phyloP scores from a whole-genome alignment of 2,888 invertebrate species.

The Nudaria mundana region DNA sequence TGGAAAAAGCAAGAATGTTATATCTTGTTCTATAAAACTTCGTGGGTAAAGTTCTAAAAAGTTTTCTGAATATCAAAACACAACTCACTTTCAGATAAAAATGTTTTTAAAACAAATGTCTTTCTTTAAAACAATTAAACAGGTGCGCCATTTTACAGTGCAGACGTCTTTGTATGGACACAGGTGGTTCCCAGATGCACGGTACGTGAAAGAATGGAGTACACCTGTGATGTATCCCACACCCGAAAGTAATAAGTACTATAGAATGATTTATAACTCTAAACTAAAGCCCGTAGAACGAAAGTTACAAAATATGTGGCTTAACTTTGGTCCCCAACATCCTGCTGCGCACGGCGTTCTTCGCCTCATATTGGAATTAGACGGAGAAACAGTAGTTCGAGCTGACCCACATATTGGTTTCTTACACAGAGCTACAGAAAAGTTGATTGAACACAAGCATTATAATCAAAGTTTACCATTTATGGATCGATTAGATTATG shows the following conservation, averaged over 20 bases:
- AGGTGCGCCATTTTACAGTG: constrained; percentile 37
- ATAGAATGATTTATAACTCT: constrained; percentile 54
- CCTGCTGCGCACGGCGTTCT: constrained; percentile 96
- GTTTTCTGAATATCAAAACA: too few species aligned
- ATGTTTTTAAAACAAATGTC: constrained; percentile 10
- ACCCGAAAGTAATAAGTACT: constrained; percentile 58
- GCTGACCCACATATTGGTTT: constrained; percentile 94
- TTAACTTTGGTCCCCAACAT: constrained; percentile 95
- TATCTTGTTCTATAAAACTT: too few species aligned
- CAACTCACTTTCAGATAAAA: too few species aligned
- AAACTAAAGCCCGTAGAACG: constrained; percentile 75
- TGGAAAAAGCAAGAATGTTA: too few species aligned
- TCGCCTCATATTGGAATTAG: constrained; percentile 88
- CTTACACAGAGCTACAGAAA: constrained; percentile 93
- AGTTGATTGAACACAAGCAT: constrained; percentile 94
- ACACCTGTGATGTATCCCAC: constrained; percentile 82
- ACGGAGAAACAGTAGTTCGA: constrained; percentile 89
- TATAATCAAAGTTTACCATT: constrained; percentile 92
- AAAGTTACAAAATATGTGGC: constrained; percentile 82
- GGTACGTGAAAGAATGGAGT: constrained; percentile 78
- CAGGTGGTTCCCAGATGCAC: constrained; percentile 85
- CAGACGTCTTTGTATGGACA: constrained; percentile 34
- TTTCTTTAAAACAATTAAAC: constrained; percentile 8
- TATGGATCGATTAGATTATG: constrained; percentile 94
- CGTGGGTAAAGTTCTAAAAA: too few species aligned